These are phyloP conservation scores for Lepidurus packardi DNA, from an alignment of 1,140 invertebrate genomes.

Conservation along the genomic window DNA sequence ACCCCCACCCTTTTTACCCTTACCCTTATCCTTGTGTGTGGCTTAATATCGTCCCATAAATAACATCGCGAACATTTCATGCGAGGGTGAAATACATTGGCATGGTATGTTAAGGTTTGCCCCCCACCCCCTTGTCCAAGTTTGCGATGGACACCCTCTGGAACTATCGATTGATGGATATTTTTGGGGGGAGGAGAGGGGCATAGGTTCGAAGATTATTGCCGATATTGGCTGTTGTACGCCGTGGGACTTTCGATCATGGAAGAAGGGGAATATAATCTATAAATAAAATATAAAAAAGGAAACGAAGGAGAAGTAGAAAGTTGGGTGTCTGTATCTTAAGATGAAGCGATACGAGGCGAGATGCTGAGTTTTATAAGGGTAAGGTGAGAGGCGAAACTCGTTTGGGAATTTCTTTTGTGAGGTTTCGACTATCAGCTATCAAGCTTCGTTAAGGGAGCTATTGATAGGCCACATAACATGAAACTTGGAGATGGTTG, in stretches of 20 bases:
- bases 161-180: not conserved
- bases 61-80: not conserved
- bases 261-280: not conserved
- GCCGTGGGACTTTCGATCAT: not conserved
- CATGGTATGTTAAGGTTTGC: not conserved
- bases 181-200: not conserved
- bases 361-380: constrained; percentile 3
- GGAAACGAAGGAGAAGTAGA: not conserved
- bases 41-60: constrained; percentile 5
- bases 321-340: not conserved
- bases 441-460: constrained; percentile 1
- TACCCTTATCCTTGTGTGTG: not conserved
- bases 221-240: not conserved
- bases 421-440: not conserved
- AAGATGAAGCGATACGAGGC: not conserved
- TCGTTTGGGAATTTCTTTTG: not conserved
- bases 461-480: not conserved
- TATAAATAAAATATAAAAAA: not conserved
- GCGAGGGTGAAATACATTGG: not conserved
- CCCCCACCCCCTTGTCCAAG: not conserved
- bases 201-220: not conserved
- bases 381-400: constrained; percentile 13
- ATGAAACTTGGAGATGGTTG: not conserved
- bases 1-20: not conserved
- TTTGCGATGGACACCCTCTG: not conserved